Base-by-base conservation (phyloP, 2,797 vertebrate genomes). In the Crypturellus tataupa region DNA sequence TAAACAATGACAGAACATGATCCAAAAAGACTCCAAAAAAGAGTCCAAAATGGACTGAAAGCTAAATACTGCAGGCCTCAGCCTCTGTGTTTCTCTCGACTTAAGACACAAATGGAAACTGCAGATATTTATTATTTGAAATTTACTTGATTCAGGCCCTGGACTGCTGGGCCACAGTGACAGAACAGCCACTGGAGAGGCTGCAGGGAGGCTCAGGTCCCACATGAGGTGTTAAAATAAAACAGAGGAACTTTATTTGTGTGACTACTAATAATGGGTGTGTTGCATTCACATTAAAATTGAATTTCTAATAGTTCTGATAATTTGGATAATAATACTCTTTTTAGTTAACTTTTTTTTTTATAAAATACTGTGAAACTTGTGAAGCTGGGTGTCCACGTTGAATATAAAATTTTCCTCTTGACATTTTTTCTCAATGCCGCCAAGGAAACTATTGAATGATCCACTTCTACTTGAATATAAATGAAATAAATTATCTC, bases 401-500 rank as follows among this genome's bases (percentile, higher is more conserved):
- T 77, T 63, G 85, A 94, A 94, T 89, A 82, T 39, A 73, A 94
- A 87, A 46, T 58, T 90, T 94, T 88, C 67, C 79, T 65, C 95
- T 47, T 85, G 94, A 92, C 17, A 7, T 83, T 96, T 95, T 88
- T 85, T 81, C 87, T 95, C 73, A 31, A 2, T 84, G 88, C 46
- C 44, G 78, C 86, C 56, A 31, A 58, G 49, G 63, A 95, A 96
- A 91, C 93, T 84, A 59, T 56, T 91, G 94, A 88, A 90, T 95
- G 87, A 97, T 96, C 94, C 95, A 87, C 85, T 93, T 94, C 89
- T 72, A 78, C 89, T 59, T 97, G 97, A 96, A 97, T 98, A 97
- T 95, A 97, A 97, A 98, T 96, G 93, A 97, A 96, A 77, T 63
- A 96, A 97, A 97, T 97, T 96, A 97, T 96, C 91, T 95, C 91